Evolutionary conservation across 2,113 vertebrate genomes (phyloP), one percentile per base, ranked within the genome.

Genomic region (Lagopus leucura): DNA sequence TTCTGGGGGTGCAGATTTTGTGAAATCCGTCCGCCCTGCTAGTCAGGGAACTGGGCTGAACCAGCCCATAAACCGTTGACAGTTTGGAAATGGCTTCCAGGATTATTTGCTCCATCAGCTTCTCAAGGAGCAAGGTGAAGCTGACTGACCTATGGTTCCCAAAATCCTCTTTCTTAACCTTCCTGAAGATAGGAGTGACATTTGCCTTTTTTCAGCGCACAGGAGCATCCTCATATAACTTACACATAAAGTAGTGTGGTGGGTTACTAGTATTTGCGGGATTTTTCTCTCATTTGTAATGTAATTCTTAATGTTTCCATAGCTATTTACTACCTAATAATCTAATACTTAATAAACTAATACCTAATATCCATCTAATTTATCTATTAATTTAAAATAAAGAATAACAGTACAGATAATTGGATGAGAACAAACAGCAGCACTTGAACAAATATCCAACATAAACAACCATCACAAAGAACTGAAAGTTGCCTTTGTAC

Each of bases 141-240:
- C 43, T 82, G 67, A 45, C 38, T 64, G 42, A 67, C 30, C 58
- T 64, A 19, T 57, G 21, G 4, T 24, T 66, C 30, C 7, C 5
- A 4, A 3, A n/a, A 82, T 61, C 32, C 48, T 73, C 54, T 38
- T 80, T 73, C 75, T 52, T 88, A 52, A 88, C 12, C 14, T 89
- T 75, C 54, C 10, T 73, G 64, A 82, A 79, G 19, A 66, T 0
- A 73, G 28, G 27, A 66, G 17, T 30, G 28, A 48, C 8, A 17
- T 40, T 50, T 70, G 57, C 58, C 75, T 83, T 76, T 43, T 78
- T 75, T 52, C 20, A 30, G 6, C 63, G 57, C 36, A 84, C 47
- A 48, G 45, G 27, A 86, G 73, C 0, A 0, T 27, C 6, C 5
- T 82, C 11, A 43, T 54, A 47, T 25, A 65, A 0, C 3, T n/a